These are phyloP conservation scores for Potamilus streckersoni DNA, from an alignment of 1,140 invertebrate genomes.

Conservation along the genomic window DNA sequence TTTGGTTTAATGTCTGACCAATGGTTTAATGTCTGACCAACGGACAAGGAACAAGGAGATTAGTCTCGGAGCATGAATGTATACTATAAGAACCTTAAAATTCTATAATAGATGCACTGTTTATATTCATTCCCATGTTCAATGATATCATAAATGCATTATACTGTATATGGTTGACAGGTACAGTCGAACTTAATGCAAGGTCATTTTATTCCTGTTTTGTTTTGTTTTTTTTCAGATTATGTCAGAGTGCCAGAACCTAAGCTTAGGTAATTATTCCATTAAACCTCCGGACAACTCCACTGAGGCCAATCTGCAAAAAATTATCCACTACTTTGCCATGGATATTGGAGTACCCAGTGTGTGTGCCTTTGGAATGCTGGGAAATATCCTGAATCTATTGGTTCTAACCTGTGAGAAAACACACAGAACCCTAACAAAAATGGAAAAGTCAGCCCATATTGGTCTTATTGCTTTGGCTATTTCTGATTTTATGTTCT, in stretches of 20 bases:
- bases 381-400: slow-evolving; percentile 61
- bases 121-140: no score
- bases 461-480: slow-evolving; percentile 63
- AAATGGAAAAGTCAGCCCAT: slow-evolving; percentile 65
- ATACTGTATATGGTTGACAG: no score
- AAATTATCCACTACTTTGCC: slow-evolving; percentile 40
- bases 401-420: slow-evolving; percentile 62
- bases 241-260: slow-evolving; percentile 31
- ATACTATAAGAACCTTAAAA: no score
- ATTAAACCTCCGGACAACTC: background rate
- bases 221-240: slow-evolving; percentile 32
- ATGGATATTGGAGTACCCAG: slow-evolving; percentile 55
- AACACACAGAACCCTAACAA: slow-evolving; percentile 54
- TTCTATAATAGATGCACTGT: no score
- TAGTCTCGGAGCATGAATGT: no score
- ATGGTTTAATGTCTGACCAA: no score
- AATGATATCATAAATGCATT: no score
- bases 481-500: slow-evolving; percentile 63
- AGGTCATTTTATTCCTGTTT: background rate
- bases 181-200: background rate
- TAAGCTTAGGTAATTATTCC: slow-evolving; percentile 14
- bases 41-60: no score
- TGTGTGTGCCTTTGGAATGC: slow-evolving; percentile 58
- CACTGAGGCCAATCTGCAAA: slow-evolving; percentile 30
- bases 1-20: no score